Conservation (phyloP, 2,797 vertebrate species). For the Phylloscopus collybita region DNA sequence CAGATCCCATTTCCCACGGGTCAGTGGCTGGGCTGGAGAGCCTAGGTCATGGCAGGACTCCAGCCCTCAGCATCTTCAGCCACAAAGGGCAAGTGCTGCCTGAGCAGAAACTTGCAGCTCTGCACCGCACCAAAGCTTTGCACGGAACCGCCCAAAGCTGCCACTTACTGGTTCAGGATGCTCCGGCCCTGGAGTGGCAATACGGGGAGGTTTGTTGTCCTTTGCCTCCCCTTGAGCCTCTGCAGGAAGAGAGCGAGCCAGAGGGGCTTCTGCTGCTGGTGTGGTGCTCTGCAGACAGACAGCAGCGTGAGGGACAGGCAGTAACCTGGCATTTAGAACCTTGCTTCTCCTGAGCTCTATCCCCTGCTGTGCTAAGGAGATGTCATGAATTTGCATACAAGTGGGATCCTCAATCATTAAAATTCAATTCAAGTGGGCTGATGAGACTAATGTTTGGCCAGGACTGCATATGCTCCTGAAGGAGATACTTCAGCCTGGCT, state of each 20-base stretch:
- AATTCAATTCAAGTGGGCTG: neutral
- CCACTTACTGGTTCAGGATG: slow-evolving; percentile 82
- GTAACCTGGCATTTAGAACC: neutral
- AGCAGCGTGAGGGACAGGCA: neutral
- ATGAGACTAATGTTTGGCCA: neutral
- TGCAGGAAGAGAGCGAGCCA: slow-evolving; percentile 91
- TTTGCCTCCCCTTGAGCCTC: slow-evolving; percentile 92
- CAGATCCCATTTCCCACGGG: no score
- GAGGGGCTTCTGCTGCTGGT: slow-evolving; percentile 89
- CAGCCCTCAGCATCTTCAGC: no score
- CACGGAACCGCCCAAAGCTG: neutral
- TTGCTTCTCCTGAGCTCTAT: neutral
- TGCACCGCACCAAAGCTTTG: no score
- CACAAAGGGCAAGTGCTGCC: no score
- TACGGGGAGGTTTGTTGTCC: slow-evolving; percentile 87
- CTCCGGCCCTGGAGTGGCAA: slow-evolving; percentile 90
- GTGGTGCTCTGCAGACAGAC: slow-evolving; percentile 84
- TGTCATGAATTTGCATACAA: neutral
- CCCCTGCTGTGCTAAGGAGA: neutral
- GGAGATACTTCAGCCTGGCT: neutral
- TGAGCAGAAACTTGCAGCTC: no score
- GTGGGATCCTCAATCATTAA: neutral
- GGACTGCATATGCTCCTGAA: neutral
- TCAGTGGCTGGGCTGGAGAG: no score
- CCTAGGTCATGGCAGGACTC: no score